These are phyloP conservation scores for Thymelicus sylvestris DNA, from an alignment of 2,888 invertebrate species.

Conservation along the genomic window DNA sequence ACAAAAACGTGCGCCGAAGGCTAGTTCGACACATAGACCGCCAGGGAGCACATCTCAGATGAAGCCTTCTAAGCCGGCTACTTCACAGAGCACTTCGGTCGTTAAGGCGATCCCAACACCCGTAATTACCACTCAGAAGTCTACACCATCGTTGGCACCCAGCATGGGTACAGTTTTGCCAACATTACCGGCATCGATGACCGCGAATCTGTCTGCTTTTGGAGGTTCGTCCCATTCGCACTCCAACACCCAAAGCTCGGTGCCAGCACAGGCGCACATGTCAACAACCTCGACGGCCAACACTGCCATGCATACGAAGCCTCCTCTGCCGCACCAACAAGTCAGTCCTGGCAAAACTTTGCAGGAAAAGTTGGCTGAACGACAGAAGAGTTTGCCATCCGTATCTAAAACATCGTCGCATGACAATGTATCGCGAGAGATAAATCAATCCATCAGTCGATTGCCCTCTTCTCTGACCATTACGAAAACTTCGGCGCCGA, in stretches of 20 bases:
- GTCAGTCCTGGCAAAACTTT: conserved; percentile 86
- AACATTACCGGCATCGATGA: conserved; percentile 68
- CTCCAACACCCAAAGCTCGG: conserved; percentile 48
- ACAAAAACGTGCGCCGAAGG: conserved; percentile 70
- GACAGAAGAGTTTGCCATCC: conserved; percentile 80
- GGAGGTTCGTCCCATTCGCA: conserved; percentile 47
- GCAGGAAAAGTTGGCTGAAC: conserved; percentile 88
- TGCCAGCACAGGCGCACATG: conserved; percentile 68
- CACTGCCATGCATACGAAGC: conserved; percentile 65
- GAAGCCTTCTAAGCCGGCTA: conserved; percentile 56
- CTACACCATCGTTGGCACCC: conserved; percentile 60
- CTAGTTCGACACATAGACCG: conserved; percentile 41
- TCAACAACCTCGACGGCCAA: conserved; percentile 59
- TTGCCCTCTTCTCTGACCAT: conserved; percentile 82
- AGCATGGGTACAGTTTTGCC: conserved; percentile 75
- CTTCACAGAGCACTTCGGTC: conserved; percentile 45
- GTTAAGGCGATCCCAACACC: conserved; percentile 56
- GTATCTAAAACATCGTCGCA: conserved; percentile 50
- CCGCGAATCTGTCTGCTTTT: conserved; percentile 57
- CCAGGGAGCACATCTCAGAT: conserved; percentile 46
- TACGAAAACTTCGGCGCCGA: conserved; percentile 70
- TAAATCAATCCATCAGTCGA: conserved; percentile 72
- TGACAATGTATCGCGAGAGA: conserved; percentile 49
- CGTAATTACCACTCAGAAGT: conserved; percentile 57
- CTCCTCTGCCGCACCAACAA: conserved; percentile 71